Percentiles rank a stretch among this genome's conserved stretches.
Evolutionary conservation across 53 echinoderm and acorn worm species (phyloP).

Genomic region (Paracentrotus lividus): DNA sequence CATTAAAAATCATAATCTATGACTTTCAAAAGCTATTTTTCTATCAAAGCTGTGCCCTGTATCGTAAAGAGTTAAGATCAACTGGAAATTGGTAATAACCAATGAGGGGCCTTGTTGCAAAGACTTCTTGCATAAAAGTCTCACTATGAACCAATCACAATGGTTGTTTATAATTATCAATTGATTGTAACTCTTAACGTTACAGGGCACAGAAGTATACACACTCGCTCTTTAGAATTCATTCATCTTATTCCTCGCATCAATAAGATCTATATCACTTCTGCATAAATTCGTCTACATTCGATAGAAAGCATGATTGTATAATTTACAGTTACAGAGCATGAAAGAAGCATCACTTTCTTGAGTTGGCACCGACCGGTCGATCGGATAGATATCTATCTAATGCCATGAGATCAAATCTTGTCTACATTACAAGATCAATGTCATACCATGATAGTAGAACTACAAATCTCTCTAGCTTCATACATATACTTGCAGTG

Average conservation of each 20-base stretch:
- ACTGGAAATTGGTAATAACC: no score
- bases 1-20: no score
- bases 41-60: no score
- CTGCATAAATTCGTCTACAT: not conserved
- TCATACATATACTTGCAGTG: not conserved
- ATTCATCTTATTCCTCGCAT: not conserved
- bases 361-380: not conserved
- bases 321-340: not conserved
- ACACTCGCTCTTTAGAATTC: not conserved
- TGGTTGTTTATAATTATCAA: no score
- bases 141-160: no score
- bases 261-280: not conserved
- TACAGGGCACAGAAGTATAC: no score
- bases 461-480: not conserved
- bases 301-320: not conserved
- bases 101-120: no score
- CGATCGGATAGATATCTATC: not conserved
- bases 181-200: no score
- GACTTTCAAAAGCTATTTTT: no score
- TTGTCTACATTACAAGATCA: conserved; percentile 41
- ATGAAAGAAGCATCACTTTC: conserved; percentile 31
- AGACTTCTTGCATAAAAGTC: no score
- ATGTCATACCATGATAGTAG: not conserved
- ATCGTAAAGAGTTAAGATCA: no score
- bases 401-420: conserved; percentile 2